phyloP scores from a whole-genome alignment of 2,113 vertebrate species.

The Hyperoodon ampullatus region DNA sequence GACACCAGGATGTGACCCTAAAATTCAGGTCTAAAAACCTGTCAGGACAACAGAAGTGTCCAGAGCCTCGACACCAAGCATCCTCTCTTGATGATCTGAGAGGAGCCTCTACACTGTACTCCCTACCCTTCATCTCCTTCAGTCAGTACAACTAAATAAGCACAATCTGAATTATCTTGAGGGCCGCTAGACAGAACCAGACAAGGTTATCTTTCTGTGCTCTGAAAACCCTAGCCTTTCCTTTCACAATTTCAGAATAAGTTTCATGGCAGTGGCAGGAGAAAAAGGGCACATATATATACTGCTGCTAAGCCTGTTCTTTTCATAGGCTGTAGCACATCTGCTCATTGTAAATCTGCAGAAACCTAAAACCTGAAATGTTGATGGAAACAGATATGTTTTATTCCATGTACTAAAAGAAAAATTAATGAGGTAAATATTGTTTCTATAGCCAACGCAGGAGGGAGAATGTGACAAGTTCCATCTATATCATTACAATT shows the following conservation, averaged over 20 bases:
- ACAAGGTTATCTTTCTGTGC: background rate
- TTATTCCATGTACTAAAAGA: slow-evolving; percentile 48
- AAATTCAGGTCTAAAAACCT: background rate
- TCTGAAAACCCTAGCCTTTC: background rate
- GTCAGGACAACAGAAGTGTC: background rate
- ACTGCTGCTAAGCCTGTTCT: background rate
- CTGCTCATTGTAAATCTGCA: slow-evolving; percentile 42
- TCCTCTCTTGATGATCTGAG: background rate
- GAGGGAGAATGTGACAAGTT: background rate
- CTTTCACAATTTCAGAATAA: background rate
- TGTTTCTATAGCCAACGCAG: slow-evolving; percentile 19
- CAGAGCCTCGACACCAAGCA: background rate
- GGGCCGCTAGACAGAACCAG: background rate
- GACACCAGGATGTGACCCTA: background rate
- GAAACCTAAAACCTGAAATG: slow-evolving; percentile 59
- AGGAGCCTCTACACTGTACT: background rate
- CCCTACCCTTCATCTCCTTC: background rate
- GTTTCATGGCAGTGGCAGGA: background rate
- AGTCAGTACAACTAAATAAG: background rate
- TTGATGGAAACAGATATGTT: slow-evolving; percentile 27
- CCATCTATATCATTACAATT: background rate
- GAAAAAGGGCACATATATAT: background rate
- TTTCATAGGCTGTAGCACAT: slow-evolving; percentile 26
- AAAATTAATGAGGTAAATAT: slow-evolving; percentile 42
- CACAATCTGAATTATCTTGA: background rate